A percentile compares a stretch with the other conserved stretches of the same genome.
These are phyloP conservation scores for Maniola hyperantus DNA, from an alignment of 2,888 invertebrate species.

Conservation along the genomic window DNA sequence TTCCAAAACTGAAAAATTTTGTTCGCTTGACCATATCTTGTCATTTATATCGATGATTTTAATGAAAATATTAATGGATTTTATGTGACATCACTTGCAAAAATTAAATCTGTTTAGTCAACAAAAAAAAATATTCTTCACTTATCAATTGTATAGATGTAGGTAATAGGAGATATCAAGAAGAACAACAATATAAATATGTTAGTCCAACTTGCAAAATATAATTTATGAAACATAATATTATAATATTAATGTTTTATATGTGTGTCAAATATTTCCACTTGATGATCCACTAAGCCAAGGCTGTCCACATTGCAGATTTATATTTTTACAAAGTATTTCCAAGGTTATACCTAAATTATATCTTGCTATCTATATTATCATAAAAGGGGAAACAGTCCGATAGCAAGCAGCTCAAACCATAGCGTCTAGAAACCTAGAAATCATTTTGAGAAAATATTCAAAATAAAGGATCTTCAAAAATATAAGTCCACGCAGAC, in stretches of 20 bases:
- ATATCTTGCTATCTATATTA: conserved; percentile 40
- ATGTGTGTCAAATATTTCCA: conserved; percentile 35
- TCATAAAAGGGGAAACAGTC: not conserved
- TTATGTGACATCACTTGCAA: not conserved
- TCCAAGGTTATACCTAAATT: conserved; percentile 58
- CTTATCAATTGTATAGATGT: no score
- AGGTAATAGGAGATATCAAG: not conserved
- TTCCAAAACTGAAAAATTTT: no score
- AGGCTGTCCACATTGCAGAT: conserved; percentile 62
- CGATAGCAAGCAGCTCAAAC: no score
- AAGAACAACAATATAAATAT: not conserved
- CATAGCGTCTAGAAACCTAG: no score
- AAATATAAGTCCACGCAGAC: no score
- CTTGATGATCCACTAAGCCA: conserved; percentile 53
- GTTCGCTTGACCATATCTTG: no score
- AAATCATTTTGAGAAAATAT: no score
- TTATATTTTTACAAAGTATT: conserved; percentile 59
- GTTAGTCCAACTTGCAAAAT: not conserved
- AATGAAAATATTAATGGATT: not conserved
- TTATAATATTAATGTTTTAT: conserved; percentile 35
- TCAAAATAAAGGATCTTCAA: no score
- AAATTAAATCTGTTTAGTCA: no score
- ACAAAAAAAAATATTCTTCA: no score
- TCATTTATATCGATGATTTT: no score
- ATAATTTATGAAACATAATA: conserved; percentile 1